Percentiles rank a stretch among this genome's conserved stretches.
These are phyloP conservation scores for Oryzias sinensis DNA, from an alignment of 2,797 vertebrate genomes.

Conservation along the genomic window DNA sequence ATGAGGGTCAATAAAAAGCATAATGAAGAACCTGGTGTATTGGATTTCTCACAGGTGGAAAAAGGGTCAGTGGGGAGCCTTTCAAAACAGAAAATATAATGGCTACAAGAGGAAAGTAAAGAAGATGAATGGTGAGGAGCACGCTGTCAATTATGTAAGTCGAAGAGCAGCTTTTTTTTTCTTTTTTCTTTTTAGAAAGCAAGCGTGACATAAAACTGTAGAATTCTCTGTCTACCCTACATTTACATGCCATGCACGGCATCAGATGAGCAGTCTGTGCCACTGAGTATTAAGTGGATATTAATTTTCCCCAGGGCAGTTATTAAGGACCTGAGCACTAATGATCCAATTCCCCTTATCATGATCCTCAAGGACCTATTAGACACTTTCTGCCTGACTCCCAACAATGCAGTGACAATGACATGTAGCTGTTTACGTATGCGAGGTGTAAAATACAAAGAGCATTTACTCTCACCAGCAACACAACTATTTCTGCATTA, in stretches of 20 bases:
- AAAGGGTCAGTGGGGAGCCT: constrained; percentile 23
- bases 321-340: constrained; percentile 74
- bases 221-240: constrained; percentile 12
- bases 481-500: neutral
- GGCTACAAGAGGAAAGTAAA: constrained; percentile 15
- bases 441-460: neutral
- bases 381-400: constrained; percentile 29
- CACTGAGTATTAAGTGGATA: constrained; percentile 69
- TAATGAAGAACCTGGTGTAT: constrained; percentile 41
- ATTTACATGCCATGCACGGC: constrained; percentile 24
- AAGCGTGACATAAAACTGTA: constrained; percentile 11
- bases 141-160: constrained; percentile 36
- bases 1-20: constrained; percentile 48
- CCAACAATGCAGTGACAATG: constrained; percentile 14
- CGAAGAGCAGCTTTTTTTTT: constrained; percentile 21
- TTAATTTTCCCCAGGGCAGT: constrained; percentile 74
- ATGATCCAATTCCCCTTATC: constrained; percentile 71
- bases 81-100: constrained; percentile 33
- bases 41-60: constrained; percentile 53
- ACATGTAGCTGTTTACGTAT: constrained; percentile 9
- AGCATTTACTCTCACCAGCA: neutral
- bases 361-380: constrained; percentile 66
- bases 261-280: constrained; percentile 64
- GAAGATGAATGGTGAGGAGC: constrained; percentile 14
- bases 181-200: constrained; percentile 9